Percentiles rank a stretch among this genome's conserved stretches.
Evolutionary conservation across 2,888 invertebrate genomes (phyloP).

Genomic region (Reticulitermes lucifugus): DNA sequence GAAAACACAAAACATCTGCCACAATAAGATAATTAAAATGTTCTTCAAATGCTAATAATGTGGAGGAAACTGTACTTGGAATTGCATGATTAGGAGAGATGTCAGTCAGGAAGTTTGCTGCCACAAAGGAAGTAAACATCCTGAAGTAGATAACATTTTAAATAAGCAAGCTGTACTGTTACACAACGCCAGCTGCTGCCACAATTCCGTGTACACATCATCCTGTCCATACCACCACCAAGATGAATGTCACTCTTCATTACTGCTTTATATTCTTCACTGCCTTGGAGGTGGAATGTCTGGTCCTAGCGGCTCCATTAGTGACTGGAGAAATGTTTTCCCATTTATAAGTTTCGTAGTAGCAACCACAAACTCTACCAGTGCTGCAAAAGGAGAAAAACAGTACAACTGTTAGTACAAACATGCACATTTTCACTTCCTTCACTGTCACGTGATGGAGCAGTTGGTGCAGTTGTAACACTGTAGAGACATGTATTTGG

Average conservation of each 20-base stretch:
- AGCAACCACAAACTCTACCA: constrained; percentile 89
- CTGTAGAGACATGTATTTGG: too few species aligned
- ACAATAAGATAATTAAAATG: too few species aligned
- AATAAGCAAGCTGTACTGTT: background rate
- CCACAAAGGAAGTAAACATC: constrained; percentile 6
- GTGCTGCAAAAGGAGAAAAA: constrained; percentile 64
- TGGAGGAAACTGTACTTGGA: too few species aligned
- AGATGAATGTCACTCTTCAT: background rate
- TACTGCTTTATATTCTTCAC: background rate
- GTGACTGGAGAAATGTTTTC: constrained; percentile 81
- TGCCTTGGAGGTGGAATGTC: constrained; percentile 34
- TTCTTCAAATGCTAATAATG: too few species aligned
- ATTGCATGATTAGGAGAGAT: too few species aligned
- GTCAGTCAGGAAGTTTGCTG: background rate
- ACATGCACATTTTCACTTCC: too few species aligned
- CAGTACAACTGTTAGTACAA: too few species aligned
- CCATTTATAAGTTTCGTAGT: constrained; percentile 96
- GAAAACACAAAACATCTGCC: too few species aligned
- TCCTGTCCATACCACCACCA: background rate
- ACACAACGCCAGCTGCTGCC: background rate
- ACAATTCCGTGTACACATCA: background rate
- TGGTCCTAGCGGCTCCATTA: constrained; percentile 69
- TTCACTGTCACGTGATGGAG: too few species aligned
- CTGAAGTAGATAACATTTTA: background rate
- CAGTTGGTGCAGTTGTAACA: too few species aligned